Conservation (phyloP, 2,888 invertebrate genomes). For the Lithosia quadra region DNA sequence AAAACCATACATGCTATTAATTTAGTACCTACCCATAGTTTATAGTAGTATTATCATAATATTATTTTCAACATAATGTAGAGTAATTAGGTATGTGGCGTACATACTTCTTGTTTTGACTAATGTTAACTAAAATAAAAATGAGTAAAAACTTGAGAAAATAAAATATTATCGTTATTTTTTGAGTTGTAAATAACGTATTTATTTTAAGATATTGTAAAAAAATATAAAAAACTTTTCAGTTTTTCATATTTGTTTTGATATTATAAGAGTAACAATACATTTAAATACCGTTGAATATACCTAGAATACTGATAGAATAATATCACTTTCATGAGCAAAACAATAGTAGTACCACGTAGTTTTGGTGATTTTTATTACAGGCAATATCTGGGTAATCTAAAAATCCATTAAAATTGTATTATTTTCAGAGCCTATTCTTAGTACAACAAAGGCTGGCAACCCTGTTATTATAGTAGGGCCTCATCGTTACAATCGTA, state of each 20-base stretch:
- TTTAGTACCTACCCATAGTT: neutral
- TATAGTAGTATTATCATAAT: too few relatives aligned
- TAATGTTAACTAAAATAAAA: neutral
- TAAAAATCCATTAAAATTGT: neutral
- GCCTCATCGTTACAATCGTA: constrained; percentile 56
- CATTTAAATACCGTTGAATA: neutral
- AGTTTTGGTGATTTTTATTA: neutral
- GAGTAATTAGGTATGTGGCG: neutral
- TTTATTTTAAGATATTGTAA: neutral
- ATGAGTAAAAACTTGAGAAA: neutral
- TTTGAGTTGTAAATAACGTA: too few relatives aligned
- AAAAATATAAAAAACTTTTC: neutral
- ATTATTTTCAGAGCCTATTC: constrained; percentile 34
- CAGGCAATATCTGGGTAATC: neutral
- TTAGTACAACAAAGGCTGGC: constrained; percentile 52
- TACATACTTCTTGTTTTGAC: neutral
- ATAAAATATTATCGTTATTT: too few relatives aligned
- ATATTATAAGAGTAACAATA: neutral
- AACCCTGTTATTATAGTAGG: constrained; percentile 59
- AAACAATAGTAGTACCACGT: neutral
- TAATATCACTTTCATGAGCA: neutral
- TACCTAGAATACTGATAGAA: too few relatives aligned
- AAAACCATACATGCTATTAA: too few relatives aligned
- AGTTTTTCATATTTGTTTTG: neutral
- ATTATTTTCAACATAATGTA: too few relatives aligned